Percentiles rank a stretch among this genome's conserved stretches.
Evolutionary conservation across 2,797 vertebrate genomes (phyloP).

Genomic region (Phrynocephalus vlangalii): DNA sequence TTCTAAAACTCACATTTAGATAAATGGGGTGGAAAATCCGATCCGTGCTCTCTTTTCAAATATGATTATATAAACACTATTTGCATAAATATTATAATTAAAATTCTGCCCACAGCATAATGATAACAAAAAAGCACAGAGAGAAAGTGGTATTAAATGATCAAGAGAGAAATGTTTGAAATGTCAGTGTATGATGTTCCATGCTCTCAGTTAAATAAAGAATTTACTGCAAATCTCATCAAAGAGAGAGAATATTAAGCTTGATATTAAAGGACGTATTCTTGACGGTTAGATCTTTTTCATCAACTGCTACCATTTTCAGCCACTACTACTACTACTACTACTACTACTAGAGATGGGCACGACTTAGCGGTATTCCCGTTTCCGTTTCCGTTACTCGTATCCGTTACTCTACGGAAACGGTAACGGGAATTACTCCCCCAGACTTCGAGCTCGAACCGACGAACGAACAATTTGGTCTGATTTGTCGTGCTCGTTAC

Average conservation of each 20-base stretch:
- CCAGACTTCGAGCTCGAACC: too few species aligned
- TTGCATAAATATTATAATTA: constrained; percentile 76
- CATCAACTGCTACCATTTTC: too few species aligned
- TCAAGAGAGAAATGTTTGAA: constrained; percentile 69
- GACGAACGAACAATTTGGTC: too few species aligned
- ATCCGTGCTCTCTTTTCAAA: constrained; percentile 73
- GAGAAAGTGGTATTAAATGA: constrained; percentile 70
- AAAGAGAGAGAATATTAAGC: constrained; percentile 63
- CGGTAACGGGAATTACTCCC: too few species aligned
- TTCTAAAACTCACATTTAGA: constrained; percentile 74
- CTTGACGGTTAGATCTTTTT: constrained; percentile 8
- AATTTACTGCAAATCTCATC: constrained; percentile 69
- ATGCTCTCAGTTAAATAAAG: constrained; percentile 67
- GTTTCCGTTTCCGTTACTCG: too few species aligned
- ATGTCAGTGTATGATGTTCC: constrained; percentile 59
- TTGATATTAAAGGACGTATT: constrained; percentile 47
- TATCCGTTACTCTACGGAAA: too few species aligned
- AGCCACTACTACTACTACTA: too few species aligned
- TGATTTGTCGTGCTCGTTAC: too few species aligned
- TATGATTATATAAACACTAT: constrained; percentile 75
- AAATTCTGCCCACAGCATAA: constrained; percentile 70
- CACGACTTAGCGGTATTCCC: too few species aligned
- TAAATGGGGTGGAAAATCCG: constrained; percentile 75
- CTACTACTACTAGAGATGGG: too few species aligned
- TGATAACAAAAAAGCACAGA: constrained; percentile 19